Evolutionary conservation across 2,888 invertebrate species (phyloP), one percentile per base, ranked within the genome.

Genomic region (Drosophila niveifrons): DNA sequence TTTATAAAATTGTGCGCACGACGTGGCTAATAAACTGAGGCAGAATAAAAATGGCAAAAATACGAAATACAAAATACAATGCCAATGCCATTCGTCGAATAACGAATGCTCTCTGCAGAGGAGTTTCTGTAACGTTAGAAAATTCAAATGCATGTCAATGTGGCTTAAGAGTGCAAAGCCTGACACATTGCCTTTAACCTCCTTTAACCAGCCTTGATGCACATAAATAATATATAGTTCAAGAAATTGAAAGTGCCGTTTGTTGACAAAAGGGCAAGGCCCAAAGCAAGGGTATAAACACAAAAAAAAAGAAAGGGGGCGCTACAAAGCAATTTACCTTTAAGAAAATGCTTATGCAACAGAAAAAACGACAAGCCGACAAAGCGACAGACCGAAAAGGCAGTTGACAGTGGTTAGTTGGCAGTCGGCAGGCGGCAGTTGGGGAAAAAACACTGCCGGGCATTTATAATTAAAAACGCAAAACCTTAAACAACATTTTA

Each of bases 401-500:
- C 66, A 36, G 36, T 36, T 36, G 36, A n/a, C 34, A 34, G 34
- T 31, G 31, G 31, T 8, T 31, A 68, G 68, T 63, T 44, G 59
- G 34, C 52, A 61, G 66, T 53, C n/a, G 48, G 23, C 15, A 36
- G 41, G 29, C 13, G 47, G 17, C 17, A 52, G 13, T 23, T 23
- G 23, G 6, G 23, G n/a, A n/a, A 58, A 48, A 58, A 68, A 50
- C 55, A 57, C 88, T 82, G 78, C 48, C 17, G 82, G 88, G 82
- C 88, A 82, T 82, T 88, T 86, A 86, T 88, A 82, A 82, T 82
- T 82, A 82, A 86, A 88, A 82, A 86, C 86, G 71, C 69, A 82
- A 78, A 81, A 81, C 71, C 86, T 85, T 84, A 66, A 84, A 81
- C 75, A 87, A 87, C 75, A 68, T 82, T 86, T 67, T 52, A 69